Evolutionary conservation across 2,888 invertebrate species (phyloP), one percentile per base, ranked within the genome.

Genomic region (Megalurothrips usitatus): DNA sequence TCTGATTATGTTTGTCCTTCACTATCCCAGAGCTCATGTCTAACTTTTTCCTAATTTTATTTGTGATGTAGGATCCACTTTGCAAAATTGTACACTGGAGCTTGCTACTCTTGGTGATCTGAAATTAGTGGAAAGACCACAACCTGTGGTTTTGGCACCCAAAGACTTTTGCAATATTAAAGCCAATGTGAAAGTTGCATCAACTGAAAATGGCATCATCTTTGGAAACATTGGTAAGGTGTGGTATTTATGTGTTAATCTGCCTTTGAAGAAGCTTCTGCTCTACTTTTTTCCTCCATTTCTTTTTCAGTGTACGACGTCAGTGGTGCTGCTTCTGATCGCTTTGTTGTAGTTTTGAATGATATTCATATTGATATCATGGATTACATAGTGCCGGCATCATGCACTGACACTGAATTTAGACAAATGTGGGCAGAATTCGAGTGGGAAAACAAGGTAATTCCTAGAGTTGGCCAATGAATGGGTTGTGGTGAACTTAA

Each of bases 401-500:
- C 91, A 75, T 99, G 99, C 88, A 95, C 94, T 81, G 99, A 99
- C 87, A 92, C 94, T 0, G 99, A 99, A 89, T 99, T 99, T 91
- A 89, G 99, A 10, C 94, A 96, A 88, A 99, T 99, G 99, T 99
- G 99, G 99, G 97, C 98, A 3, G 99, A 99, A 90, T 99, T 99
- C 89, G 99, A 99, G 89, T 99, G 99, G 99, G 99, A 99, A 90
- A 99, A 99, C 88, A 99, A 99, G 91, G 97, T 90, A 83, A 81
- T 75, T 49, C 11, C 79, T 75, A 49, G 34, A 81, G 23, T 81
- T n/a, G 17, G 17, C 28, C 12, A 80, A 43, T 43, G 34, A 6
- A 4, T 43, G 6, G 34, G 34, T 43, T 80, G 58, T 68, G 12
- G 47, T 80, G n/a, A 14, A 58, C 68, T 28, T 47, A 49, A 19